phyloP scores from a whole-genome alignment of 2,888 invertebrate genomes.

The Agrotis segetum region DNA sequence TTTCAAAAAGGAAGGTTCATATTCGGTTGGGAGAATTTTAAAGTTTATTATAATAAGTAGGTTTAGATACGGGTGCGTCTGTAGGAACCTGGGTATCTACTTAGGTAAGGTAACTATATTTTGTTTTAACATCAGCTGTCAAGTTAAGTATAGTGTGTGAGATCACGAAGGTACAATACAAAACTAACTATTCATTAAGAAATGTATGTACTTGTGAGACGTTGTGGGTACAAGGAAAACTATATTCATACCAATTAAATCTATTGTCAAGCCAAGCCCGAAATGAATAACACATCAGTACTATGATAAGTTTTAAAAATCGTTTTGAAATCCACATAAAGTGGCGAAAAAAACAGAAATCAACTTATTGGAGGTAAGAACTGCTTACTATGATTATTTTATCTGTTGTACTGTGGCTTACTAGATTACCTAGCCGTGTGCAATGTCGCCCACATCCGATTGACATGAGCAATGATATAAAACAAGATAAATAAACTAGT shows the following conservation, averaged over 20 bases:
- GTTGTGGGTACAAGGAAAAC: conserved; percentile 26
- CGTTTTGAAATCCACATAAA: conserved; percentile 32
- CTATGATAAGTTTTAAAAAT: conserved; percentile 42
- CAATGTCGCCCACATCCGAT: conserved; percentile 52
- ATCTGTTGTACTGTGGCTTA: conserved; percentile 24
- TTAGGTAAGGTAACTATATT: not conserved
- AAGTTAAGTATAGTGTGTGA: not conserved
- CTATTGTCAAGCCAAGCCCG: conserved; percentile 5
- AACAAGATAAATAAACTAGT: conserved; percentile 11
- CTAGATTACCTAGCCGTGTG: conserved; percentile 34
- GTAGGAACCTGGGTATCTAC: not conserved
- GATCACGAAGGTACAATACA: not conserved
- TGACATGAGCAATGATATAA: conserved; percentile 15
- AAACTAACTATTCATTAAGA: not conserved
- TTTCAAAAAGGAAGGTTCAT: too few relatives aligned
- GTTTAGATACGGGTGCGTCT: too few relatives aligned
- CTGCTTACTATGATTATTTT: conserved; percentile 5
- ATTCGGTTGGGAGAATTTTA: too few relatives aligned
- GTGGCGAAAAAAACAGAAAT: conserved; percentile 44
- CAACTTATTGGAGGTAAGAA: conserved; percentile 56
- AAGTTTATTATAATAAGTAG: too few relatives aligned
- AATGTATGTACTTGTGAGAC: not conserved
- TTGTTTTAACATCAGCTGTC: too few relatives aligned
- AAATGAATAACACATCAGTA: conserved; percentile 5
- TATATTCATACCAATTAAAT: conserved; percentile 2